Evolutionary conservation across 2,113 vertebrate genomes (phyloP).

Genomic region (Leucopsar rothschildi): DNA sequence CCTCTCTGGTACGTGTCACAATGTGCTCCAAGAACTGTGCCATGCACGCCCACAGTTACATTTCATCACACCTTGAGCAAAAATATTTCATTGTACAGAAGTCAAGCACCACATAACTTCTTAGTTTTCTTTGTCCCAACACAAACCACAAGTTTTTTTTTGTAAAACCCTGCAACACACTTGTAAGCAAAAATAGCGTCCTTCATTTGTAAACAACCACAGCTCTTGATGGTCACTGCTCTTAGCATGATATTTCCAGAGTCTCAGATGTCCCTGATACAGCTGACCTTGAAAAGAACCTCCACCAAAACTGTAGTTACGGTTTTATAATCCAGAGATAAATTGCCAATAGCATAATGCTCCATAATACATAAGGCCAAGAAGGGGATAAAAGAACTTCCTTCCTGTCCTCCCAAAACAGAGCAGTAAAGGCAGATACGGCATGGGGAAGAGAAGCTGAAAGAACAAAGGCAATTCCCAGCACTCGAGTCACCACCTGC

Average conservation of each 20-base stretch:
- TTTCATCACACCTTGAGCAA: not conserved
- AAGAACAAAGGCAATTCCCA: not conserved
- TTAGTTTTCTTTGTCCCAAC: not conserved
- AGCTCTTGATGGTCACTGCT: not conserved
- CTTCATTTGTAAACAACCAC: not conserved
- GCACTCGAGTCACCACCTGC: not conserved
- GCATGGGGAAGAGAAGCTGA: not conserved
- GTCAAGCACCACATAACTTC: not conserved
- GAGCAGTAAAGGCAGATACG: not conserved
- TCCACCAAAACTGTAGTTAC: not conserved
- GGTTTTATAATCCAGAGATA: not conserved
- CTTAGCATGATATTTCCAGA: not conserved
- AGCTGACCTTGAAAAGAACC: not conserved
- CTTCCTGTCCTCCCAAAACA: not conserved
- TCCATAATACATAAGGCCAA: not conserved
- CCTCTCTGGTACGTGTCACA: rapidly evolving
- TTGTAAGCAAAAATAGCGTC: not conserved
- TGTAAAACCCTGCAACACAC: not conserved
- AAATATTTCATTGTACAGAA: not conserved
- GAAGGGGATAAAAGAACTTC: not conserved
- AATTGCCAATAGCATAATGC: not conserved
- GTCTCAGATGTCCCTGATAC: not conserved
- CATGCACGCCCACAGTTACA: rapidly evolving
- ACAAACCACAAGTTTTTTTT: not conserved
- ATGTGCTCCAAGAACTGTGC: not conserved